A percentile compares a stretch with the other conserved stretches of the same genome.
Conservation (phyloP, 2,888 invertebrate genomes). For the Melieria omissa region DNA sequence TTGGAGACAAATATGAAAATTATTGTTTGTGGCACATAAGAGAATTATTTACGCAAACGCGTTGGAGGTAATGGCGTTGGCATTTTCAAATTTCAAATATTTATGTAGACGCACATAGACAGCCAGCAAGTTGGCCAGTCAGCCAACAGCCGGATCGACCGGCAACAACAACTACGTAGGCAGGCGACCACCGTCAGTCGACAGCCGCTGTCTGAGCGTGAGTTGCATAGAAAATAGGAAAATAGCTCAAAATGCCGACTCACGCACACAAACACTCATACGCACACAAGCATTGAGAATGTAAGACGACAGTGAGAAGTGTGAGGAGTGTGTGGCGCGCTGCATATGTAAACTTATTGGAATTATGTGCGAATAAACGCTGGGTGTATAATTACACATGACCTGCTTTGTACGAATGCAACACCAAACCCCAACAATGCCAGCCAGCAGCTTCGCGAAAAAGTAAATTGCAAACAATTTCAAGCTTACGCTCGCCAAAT, state of each 20-base stretch:
- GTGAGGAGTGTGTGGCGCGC: too few species aligned
- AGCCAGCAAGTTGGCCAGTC: background rate
- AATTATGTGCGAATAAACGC: background rate
- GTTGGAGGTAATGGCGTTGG: background rate
- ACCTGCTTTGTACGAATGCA: conserved; percentile 21
- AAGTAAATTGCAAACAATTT: background rate
- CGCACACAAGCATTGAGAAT: background rate
- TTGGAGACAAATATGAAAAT: background rate
- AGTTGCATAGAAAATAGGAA: conserved; percentile 29
- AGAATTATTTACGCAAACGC: conserved; percentile 1
- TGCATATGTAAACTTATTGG: conserved; percentile 9
- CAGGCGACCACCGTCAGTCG: background rate
- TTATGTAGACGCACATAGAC: background rate
- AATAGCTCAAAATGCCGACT: conserved; percentile 12
- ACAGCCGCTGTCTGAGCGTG: conserved; percentile 3
- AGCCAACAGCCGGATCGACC: conserved; percentile 5
- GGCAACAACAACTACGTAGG: background rate
- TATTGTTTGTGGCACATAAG: conserved; percentile 4
- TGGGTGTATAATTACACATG: conserved; percentile 30
- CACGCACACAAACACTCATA: background rate
- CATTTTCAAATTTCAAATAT: conserved; percentile 11
- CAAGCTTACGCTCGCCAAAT: conserved; percentile 8
- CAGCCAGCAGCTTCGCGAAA: background rate
- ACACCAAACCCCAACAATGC: background rate
- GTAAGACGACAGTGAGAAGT: background rate